phyloP scores from a whole-genome alignment of 2,888 invertebrate genomes.

The Sinentomon sp. region DNA sequence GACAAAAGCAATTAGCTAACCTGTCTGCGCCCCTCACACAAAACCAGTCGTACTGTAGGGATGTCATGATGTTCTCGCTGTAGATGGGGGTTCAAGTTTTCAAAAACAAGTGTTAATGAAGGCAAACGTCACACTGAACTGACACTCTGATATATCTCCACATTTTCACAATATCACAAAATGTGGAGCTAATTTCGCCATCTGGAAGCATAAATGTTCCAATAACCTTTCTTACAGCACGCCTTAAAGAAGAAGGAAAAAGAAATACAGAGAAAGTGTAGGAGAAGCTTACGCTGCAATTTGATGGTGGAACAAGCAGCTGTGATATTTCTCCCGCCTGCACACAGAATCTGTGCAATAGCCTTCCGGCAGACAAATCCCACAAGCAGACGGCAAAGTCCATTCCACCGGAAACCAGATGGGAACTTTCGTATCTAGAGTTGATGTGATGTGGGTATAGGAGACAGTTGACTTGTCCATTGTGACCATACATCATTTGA shows the following conservation, averaged over 20 bases:
- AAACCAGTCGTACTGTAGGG: no score
- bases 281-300: constrained; percentile 38
- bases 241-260: neutral
- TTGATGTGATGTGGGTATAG: constrained; percentile 82
- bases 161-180: no score
- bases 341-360: constrained; percentile 82
- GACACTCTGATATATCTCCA: no score
- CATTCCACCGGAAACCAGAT: constrained; percentile 82
- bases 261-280: neutral
- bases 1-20: no score
- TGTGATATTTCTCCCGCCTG: constrained; percentile 94
- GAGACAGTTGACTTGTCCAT: constrained; percentile 75
- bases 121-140: no score
- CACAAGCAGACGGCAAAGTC: constrained; percentile 93
- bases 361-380: constrained; percentile 68
- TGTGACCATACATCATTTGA: constrained; percentile 63
- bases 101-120: no score
- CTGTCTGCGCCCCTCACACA: no score
- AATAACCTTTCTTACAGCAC: neutral
- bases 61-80: no score
- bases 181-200: no score
- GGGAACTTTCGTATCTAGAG: constrained; percentile 56
- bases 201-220: constrained; percentile 1
- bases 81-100: no score
- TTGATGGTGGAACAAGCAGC: constrained; percentile 73